These are phyloP conservation scores for Drosophila kepulauana DNA, from an alignment of 1,140 invertebrate species.

Conservation along the genomic window DNA sequence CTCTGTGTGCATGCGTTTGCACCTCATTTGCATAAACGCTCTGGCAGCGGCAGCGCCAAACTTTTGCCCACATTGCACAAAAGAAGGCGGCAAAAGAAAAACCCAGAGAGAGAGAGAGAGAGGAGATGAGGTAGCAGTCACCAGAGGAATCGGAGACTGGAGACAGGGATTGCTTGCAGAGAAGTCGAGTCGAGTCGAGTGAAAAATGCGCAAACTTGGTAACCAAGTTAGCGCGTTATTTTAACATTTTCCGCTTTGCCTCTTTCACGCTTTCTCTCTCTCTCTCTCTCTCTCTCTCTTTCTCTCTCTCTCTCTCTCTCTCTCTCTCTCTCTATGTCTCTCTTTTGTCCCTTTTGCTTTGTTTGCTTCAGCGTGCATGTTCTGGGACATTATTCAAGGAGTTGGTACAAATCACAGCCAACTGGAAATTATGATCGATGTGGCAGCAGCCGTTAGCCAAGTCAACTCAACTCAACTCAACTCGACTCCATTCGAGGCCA, in stretches of 20 bases:
- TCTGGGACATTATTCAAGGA: constrained; percentile 60
- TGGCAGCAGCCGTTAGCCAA: constrained; percentile 45
- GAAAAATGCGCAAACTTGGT: constrained; percentile 83
- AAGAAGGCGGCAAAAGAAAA: constrained; percentile 58
- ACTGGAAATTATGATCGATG: constrained; percentile 80
- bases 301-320: constrained; percentile 1
- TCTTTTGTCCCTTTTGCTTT: neutral
- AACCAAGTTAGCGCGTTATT: constrained; percentile 84
- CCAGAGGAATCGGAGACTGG: neutral
- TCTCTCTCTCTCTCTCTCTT: constrained; percentile 1
- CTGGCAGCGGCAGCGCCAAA: constrained; percentile 71
- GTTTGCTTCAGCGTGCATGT: constrained; percentile 12
- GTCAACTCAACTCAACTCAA: constrained; percentile 7
- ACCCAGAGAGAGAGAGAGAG: constrained; percentile 5
- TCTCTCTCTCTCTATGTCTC: neutral
- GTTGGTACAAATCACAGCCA: constrained; percentile 78
- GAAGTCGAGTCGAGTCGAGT: constrained; percentile 63
- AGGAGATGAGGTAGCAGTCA: neutral
- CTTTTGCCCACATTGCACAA: constrained; percentile 82
- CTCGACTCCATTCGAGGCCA: constrained; percentile 26
- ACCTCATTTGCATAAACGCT: constrained; percentile 82
- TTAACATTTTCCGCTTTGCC: constrained; percentile 80
- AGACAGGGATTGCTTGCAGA: neutral
- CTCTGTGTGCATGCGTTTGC: constrained; percentile 74
- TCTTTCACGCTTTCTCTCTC: constrained; percentile 6